Evolutionary conservation across 1,140 invertebrate genomes (phyloP).

Genomic region (Aculops lycopersici): DNA sequence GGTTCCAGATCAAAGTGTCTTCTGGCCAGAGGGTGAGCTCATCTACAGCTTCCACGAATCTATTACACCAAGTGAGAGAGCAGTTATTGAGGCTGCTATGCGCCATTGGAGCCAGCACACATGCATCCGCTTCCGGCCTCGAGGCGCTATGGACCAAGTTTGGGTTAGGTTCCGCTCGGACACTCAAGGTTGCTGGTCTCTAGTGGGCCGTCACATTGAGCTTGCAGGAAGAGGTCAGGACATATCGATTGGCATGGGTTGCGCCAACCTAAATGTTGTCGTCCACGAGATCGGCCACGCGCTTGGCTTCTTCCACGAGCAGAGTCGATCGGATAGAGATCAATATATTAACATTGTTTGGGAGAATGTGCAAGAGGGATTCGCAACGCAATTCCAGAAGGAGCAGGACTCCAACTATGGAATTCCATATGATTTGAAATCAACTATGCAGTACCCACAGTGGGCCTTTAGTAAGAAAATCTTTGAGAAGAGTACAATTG

Average conservation of each 20-base stretch:
- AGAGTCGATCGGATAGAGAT: constrained; percentile 16
- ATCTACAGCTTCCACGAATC: constrained; percentile 9
- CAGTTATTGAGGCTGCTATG: constrained; percentile 10
- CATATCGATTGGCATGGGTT: constrained; percentile 10
- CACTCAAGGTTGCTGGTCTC: constrained; percentile 9
- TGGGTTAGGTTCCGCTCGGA: constrained; percentile 9
- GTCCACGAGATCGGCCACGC: constrained; percentile 18
- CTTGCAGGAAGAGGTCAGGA: constrained; percentile 6
- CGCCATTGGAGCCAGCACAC: constrained; percentile 11
- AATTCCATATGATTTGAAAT: constrained; percentile 10
- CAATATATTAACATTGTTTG: constrained; percentile 15
- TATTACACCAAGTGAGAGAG: constrained; percentile 5
- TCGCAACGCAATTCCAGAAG: constrained; percentile 8
- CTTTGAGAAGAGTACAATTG: constrained; percentile 10
- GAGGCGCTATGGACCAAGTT: constrained; percentile 2
- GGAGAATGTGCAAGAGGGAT: constrained; percentile 15
- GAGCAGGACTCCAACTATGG: constrained; percentile 8
- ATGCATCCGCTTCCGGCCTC: constrained; percentile 10
- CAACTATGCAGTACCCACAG: constrained; percentile 11
- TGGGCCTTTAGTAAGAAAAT: constrained; percentile 10
- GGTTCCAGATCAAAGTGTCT: constrained; percentile 4
- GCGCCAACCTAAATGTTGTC: constrained; percentile 2
- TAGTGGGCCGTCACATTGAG: constrained; percentile 6
- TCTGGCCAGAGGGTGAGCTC: constrained; percentile 9
- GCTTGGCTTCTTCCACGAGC: constrained; percentile 18